These are phyloP conservation scores for Cyprinodon tularosa DNA, from an alignment of 2,113 vertebrate genomes.

Conservation along the genomic window DNA sequence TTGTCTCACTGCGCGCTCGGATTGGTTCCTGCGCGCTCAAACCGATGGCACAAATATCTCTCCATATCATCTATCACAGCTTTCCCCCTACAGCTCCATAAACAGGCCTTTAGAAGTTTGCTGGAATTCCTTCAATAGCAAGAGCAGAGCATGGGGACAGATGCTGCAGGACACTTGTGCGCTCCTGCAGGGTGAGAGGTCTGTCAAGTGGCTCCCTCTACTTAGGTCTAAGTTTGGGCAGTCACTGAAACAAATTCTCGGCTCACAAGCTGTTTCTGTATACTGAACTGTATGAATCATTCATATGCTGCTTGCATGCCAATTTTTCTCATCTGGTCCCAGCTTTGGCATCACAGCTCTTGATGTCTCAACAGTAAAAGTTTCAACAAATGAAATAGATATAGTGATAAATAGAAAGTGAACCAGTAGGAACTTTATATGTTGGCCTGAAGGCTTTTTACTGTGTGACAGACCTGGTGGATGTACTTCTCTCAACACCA, in stretches of 20 bases:
- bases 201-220: constrained; percentile 51
- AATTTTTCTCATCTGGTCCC: constrained; percentile 16
- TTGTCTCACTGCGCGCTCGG: no score
- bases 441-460: constrained; percentile 24
- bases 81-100: constrained; percentile 17
- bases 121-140: constrained; percentile 54
- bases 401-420: neutral
- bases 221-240: constrained; percentile 41
- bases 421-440: neutral
- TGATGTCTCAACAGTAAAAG: constrained; percentile 20
- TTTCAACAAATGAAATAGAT: constrained; percentile 13
- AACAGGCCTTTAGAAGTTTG: constrained; percentile 46
- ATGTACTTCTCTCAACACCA: constrained; percentile 8
- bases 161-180: constrained; percentile 47
- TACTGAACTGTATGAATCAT: constrained; percentile 19
- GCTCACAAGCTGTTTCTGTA: constrained; percentile 51
- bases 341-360: constrained; percentile 30
- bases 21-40: no score
- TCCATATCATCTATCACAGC: constrained; percentile 40
- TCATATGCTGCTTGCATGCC: constrained; percentile 8
- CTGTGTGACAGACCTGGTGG: constrained; percentile 13
- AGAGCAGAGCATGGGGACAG: constrained; percentile 39
- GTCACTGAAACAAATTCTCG: constrained; percentile 55
- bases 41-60: no score
- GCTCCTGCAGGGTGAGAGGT: constrained; percentile 54